A percentile compares a stretch with the other conserved stretches of the same genome.
phyloP scores from a whole-genome alignment of 1,140 invertebrate species.

The Ips nitidus region DNA sequence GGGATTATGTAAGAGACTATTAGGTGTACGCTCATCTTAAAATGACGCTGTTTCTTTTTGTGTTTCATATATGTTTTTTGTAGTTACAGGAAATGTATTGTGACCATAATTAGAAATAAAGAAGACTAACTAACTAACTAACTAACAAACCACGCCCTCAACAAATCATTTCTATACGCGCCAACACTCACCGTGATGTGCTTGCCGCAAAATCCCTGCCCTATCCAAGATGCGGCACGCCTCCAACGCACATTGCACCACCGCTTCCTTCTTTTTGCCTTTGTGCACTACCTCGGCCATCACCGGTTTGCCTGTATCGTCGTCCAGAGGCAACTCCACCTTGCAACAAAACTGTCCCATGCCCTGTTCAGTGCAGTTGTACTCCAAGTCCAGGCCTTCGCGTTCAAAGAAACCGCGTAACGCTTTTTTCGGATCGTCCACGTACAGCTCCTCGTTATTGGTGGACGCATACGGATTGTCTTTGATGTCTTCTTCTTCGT shows the following conservation, averaged over 20 bases:
- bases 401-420: constrained; percentile 92
- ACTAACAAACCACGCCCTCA: too few species aligned
- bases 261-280: constrained; percentile 94
- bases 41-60: too few species aligned
- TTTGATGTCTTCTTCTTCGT: constrained; percentile 76
- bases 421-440: constrained; percentile 95
- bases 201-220: constrained; percentile 74
- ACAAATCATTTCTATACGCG: not conserved
- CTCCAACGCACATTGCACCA: constrained; percentile 90
- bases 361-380: constrained; percentile 79
- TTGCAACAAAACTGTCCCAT: constrained; percentile 74
- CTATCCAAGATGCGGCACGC: constrained; percentile 90
- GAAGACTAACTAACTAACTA: too few species aligned
- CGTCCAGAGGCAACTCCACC: constrained; percentile 76
- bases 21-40: too few species aligned
- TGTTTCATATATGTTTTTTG: too few species aligned
- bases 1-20: too few species aligned
- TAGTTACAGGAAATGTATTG: too few species aligned
- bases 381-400: constrained; percentile 85
- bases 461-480: constrained; percentile 83
- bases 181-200: constrained; percentile 66
- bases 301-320: constrained; percentile 69
- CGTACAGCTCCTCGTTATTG: constrained; percentile 83
- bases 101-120: too few species aligned
- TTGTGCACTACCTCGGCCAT: constrained; percentile 83